Evolutionary conservation across 2,797 vertebrate genomes (phyloP).

Genomic region (Myotis planiceps): DNA sequence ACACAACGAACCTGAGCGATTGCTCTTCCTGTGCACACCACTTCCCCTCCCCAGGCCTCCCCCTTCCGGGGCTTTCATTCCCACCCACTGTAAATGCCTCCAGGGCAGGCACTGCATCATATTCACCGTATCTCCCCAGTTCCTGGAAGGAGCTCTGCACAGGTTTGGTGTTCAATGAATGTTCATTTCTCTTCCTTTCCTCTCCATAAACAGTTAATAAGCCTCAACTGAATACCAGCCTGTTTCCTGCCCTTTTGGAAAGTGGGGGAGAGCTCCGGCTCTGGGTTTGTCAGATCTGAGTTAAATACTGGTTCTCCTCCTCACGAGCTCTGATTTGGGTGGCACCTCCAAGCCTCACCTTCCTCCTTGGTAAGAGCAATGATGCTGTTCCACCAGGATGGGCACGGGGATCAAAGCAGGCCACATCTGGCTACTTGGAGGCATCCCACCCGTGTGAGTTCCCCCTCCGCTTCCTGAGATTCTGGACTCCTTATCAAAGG

Average conservation of each 20-base stretch:
- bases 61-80: background rate
- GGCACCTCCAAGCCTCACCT: background rate
- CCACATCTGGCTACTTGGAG: background rate
- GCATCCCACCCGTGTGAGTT: background rate
- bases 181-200: background rate
- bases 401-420: background rate
- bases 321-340: background rate
- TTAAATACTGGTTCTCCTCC: background rate
- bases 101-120: background rate
- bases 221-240: background rate
- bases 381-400: background rate
- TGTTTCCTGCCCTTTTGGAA: background rate
- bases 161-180: background rate
- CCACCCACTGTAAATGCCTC: background rate
- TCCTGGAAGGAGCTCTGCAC: background rate
- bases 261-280: background rate
- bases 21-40: background rate
- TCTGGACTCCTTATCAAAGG: background rate
- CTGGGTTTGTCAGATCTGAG: background rate
- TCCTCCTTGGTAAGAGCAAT: background rate
- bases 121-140: background rate
- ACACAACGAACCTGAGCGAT: background rate
- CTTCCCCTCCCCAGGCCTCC: background rate
- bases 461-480: background rate
- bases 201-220: background rate